phyloP scores from a whole-genome alignment of 2,113 vertebrate genomes.

The Misgurnus mizolepis region DNA sequence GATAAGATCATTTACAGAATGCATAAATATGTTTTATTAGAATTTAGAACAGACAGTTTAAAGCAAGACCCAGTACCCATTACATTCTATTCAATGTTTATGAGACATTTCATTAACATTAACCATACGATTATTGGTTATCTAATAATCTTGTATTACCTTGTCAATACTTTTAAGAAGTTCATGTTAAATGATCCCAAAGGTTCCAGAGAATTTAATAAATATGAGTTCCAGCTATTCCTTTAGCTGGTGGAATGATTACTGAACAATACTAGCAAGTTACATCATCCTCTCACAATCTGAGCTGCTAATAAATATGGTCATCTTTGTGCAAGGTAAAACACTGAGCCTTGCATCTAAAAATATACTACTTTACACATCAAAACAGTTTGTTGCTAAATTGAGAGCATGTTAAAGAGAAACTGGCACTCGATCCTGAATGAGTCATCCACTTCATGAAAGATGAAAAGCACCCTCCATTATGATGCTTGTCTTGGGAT shows the following conservation, averaged over 20 bases:
- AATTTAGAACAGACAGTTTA: neutral
- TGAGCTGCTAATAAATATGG: neutral
- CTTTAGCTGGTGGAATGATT: neutral
- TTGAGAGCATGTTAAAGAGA: slow-evolving; percentile 38
- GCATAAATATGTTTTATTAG: neutral
- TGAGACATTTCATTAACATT: neutral
- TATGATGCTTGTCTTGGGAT: slow-evolving; percentile 24
- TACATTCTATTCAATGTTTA: neutral
- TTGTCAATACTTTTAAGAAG: no score
- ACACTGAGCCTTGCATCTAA: slow-evolving; percentile 35
- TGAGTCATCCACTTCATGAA: slow-evolving; percentile 49
- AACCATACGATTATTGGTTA: neutral
- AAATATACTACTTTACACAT: slow-evolving; percentile 51
- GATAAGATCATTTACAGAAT: neutral
- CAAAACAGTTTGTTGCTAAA: slow-evolving; percentile 48
- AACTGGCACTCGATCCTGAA: slow-evolving; percentile 32
- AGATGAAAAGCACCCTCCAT: slow-evolving; percentile 38
- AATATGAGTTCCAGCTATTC: neutral
- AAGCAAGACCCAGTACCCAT: neutral
- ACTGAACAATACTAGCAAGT: slow-evolving; percentile 9
- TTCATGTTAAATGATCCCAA: neutral
- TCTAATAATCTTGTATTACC: no score
- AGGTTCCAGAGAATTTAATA: neutral
- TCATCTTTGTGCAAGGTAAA: slow-evolving; percentile 16
- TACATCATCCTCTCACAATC: slow-evolving; percentile 6